Percentiles rank a stretch among this genome's conserved stretches.
Evolutionary conservation across 2,888 invertebrate species (phyloP).

Genomic region (Tetragnatha montana): DNA sequence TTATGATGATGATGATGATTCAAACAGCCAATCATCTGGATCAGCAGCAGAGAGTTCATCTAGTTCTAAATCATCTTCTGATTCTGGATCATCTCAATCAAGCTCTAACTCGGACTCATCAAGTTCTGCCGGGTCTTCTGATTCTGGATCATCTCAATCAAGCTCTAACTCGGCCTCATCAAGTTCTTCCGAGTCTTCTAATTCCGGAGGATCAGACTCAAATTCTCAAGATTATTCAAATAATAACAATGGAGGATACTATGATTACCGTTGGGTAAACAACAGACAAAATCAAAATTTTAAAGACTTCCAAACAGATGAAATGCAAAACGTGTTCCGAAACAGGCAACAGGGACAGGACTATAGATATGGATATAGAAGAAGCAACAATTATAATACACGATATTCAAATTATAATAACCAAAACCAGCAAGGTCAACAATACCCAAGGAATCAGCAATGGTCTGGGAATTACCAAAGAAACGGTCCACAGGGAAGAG

Average conservation of each 20-base stretch:
- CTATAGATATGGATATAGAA: neutral
- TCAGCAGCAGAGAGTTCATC: neutral
- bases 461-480: neutral
- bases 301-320: neutral
- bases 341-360: neutral
- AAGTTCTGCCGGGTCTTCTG: neutral
- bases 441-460: neutral
- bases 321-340: neutral
- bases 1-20: constrained; percentile 1
- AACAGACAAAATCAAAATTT: neutral
- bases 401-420: neutral
- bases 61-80: neutral
- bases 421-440: neutral
- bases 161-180: neutral
- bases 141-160: neutral
- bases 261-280: neutral
- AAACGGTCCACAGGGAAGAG: neutral
- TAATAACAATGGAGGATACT: neutral
- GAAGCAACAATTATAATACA: neutral
- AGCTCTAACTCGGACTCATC: neutral
- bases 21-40: neutral
- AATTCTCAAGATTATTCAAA: neutral
- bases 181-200: neutral
- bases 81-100: neutral
- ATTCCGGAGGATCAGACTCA: neutral